Evolutionary conservation across 2,888 invertebrate species (phyloP).

Genomic region (Acanthosepion pharaonis): DNA sequence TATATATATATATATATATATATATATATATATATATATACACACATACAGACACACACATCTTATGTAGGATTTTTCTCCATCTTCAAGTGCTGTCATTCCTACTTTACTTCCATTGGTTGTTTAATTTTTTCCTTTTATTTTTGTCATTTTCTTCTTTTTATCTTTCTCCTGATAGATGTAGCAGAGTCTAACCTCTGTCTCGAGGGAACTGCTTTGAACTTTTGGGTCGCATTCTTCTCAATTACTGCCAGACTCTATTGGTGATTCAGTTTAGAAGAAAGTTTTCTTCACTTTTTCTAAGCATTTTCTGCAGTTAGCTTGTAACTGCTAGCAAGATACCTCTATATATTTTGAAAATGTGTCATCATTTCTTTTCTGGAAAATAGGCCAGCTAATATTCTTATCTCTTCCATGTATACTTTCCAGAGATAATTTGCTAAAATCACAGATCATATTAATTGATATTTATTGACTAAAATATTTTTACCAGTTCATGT

Average conservation of each 20-base stretch:
- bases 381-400: background rate
- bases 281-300: slow-evolving; percentile 33
- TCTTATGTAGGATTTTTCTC: background rate
- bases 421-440: background rate
- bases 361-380: background rate
- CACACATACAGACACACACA: background rate
- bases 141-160: background rate
- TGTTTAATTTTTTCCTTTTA: background rate
- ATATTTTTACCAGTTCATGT: too few species aligned
- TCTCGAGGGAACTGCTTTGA: slow-evolving; percentile 33
- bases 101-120: background rate
- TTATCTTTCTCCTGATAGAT: background rate
- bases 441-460: background rate
- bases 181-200: background rate
- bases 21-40: too few species aligned
- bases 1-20: too few species aligned
- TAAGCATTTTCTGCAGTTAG: slow-evolving; percentile 13
- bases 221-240: background rate
- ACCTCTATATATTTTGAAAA: background rate
- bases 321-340: background rate
- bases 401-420: background rate
- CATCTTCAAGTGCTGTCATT: background rate
- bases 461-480: too few species aligned
- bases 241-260: slow-evolving; percentile 33
- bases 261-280: slow-evolving; percentile 18